A percentile compares a stretch with the other conserved stretches of the same genome.
Evolutionary conservation across 2,797 vertebrate genomes (phyloP).

Genomic region (Pseudochirops cupreus): DNA sequence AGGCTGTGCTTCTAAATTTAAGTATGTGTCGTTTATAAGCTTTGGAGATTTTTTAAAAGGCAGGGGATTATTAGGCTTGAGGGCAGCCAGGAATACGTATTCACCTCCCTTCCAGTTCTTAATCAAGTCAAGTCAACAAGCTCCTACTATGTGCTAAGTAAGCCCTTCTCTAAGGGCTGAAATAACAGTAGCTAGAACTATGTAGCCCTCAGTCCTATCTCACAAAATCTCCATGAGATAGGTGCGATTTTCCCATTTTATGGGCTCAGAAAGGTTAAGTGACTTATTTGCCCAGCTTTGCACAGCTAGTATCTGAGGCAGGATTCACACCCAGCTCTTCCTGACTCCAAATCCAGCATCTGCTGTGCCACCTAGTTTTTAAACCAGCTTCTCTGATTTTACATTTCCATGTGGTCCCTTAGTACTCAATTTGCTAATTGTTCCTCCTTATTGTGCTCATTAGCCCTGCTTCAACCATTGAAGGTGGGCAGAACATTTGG

Average conservation of each 20-base stretch:
- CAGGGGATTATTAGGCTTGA: neutral
- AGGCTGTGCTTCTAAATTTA: slow-evolving; percentile 23
- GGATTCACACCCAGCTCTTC: neutral
- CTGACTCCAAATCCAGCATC: neutral
- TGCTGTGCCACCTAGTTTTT: neutral
- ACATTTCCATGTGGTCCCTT: neutral
- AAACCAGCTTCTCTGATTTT: neutral
- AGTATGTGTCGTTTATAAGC: neutral
- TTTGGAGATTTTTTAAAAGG: neutral
- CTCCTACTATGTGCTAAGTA: neutral
- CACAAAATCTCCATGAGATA: neutral
- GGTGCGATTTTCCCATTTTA: neutral
- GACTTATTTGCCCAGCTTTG: neutral
- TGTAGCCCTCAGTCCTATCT: neutral
- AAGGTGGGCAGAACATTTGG: neutral
- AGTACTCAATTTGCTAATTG: neutral
- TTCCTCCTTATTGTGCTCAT: neutral
- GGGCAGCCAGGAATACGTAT: neutral
- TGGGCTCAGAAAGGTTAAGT: neutral
- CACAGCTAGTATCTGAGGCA: neutral
- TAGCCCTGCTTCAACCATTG: neutral
- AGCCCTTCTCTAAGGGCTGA: neutral
- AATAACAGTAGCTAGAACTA: neutral
- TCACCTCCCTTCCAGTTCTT: neutral
- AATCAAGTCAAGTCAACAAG: neutral